These are phyloP conservation scores for Polypterus senegalus DNA, from an alignment of 2,113 vertebrate genomes.

Conservation along the genomic window DNA sequence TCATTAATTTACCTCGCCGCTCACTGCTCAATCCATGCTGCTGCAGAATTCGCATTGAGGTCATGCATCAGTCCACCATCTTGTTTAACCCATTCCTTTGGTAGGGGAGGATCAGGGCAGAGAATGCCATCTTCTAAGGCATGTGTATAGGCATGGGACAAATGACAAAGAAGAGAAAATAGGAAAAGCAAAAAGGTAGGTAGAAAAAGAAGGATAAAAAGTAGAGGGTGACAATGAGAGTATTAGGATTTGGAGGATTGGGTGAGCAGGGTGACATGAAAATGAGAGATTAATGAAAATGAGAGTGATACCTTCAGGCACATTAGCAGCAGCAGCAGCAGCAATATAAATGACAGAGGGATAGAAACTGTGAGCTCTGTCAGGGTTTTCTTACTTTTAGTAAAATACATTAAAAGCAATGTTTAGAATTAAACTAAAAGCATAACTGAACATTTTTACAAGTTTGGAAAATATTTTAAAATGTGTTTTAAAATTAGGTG, in stretches of 20 bases:
- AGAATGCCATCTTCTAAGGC: slow-evolving; percentile 40
- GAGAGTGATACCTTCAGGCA: not conserved
- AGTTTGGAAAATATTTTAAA: no score
- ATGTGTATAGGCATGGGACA: not conserved
- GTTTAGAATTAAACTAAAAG: no score
- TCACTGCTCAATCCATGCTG: slow-evolving; percentile 63
- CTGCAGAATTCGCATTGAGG: slow-evolving; percentile 67
- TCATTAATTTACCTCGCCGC: slow-evolving; percentile 41
- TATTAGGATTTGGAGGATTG: no score
- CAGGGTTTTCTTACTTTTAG: no score
- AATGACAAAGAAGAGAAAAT: slow-evolving; percentile 8
- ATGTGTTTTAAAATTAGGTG: no score
- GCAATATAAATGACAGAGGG: no score
- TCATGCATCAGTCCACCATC: slow-evolving; percentile 62
- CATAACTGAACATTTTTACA: no score
- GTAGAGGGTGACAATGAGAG: not conserved
- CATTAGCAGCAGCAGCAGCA: no score
- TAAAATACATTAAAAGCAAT: no score
- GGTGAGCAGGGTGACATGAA: no score
- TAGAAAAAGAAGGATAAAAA: slow-evolving; percentile 12
- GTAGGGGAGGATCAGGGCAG: slow-evolving; percentile 53
- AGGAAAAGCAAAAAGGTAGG: slow-evolving; percentile 12
- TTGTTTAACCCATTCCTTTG: slow-evolving; percentile 58
- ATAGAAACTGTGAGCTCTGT: no score
- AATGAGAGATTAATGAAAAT: not conserved